Percentiles rank a stretch among this genome's conserved stretches.
Conservation (phyloP, 2,113 vertebrate species). For the Oncorhynchus keta region DNA sequence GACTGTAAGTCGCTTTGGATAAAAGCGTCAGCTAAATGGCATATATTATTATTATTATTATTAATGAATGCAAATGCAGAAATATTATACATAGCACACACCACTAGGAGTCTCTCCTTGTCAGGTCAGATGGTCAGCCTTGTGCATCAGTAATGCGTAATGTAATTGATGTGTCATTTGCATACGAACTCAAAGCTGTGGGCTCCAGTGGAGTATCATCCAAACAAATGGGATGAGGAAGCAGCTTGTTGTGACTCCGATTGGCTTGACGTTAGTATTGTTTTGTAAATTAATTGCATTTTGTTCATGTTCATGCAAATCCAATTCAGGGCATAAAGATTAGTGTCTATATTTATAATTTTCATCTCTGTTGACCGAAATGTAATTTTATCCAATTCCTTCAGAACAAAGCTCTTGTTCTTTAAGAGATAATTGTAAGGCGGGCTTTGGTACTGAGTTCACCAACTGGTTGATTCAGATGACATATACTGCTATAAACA, state of each 20-base stretch:
- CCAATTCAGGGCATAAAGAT: conserved; percentile 26
- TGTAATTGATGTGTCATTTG: no score
- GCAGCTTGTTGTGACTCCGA: neutral
- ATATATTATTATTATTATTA: no score
- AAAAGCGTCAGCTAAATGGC: no score
- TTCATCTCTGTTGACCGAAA: conserved; percentile 10
- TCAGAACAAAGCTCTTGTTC: neutral
- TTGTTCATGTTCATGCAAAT: conserved; percentile 37
- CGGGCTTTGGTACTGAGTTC: neutral
- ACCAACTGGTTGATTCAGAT: neutral
- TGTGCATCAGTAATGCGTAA: no score
- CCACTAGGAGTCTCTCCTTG: no score
- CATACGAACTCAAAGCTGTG: neutral
- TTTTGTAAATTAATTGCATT: conserved; percentile 33
- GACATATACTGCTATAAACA: neutral
- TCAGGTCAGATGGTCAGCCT: no score
- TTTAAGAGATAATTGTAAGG: neutral
- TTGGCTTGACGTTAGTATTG: neutral
- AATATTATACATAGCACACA: no score
- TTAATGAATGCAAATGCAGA: no score
- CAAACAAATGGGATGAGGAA: neutral
- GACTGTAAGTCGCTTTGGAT: no score
- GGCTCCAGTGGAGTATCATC: neutral
- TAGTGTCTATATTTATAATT: conserved; percentile 36
- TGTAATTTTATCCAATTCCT: conserved; percentile 8